Base-by-base conservation (phyloP, 2,888 invertebrate species). In the Incurvaria masculella region DNA sequence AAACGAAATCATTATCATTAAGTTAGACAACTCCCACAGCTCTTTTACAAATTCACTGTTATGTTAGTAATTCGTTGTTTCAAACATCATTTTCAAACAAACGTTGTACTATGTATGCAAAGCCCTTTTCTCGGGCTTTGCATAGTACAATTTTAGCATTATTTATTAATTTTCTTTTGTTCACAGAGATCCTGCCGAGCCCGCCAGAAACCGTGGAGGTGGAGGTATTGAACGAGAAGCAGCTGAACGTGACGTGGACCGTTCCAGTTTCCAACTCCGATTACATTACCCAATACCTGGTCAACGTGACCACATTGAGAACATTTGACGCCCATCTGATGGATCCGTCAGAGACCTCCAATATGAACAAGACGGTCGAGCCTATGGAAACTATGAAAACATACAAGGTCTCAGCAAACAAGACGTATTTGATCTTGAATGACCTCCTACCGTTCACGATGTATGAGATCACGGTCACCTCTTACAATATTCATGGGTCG, bases 401-500 rank as follows among this genome's bases (percentile, higher is more conserved):
- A 44, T 71, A 74, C 46, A 82, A 78, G 59, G 86, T 89, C 1
- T 78, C 80, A 2, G 75, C 79, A 3, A 82, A 81, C 53, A 80
- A 81, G 56, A 86, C 82, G 1, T 79, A 68, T 46, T 71, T 85
- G 0, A 66, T 83, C 0, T 61, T 91, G 2, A 82, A 81, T 56
- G 81, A 86, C 60, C 70, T 92, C 27, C 74, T 79, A 11, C 88
- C 91, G 0, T 87, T 88, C 60, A 91, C 90, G 1, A 91, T 91
- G 91, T 92, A 92, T 63, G 89, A 91, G 60, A 80, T 91, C 5
- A 81, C 84, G 0, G 86, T 92, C 10, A 84, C 83, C 0, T 87
- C 91, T 0, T 80, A 80, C 47, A 92, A 91, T 63, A 79, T 81
- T 17, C 87, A 87, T 61, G 92, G 92, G 0, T 81, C 85, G 1